Evolutionary conservation across 2,113 vertebrate species (phyloP).

Genomic region (Poecilia latipinna): DNA sequence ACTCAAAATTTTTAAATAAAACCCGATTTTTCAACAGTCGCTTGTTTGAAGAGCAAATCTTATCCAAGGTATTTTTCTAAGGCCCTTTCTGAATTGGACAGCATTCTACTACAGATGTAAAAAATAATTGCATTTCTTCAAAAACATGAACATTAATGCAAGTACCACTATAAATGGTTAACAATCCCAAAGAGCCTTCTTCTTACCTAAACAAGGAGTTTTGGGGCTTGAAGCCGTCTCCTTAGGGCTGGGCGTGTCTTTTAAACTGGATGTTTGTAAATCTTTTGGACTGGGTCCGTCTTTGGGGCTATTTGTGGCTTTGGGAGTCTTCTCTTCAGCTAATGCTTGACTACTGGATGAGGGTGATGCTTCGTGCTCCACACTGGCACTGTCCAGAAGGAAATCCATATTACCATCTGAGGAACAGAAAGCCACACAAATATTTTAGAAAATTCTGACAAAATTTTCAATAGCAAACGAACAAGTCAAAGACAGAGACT

Average conservation of each 20-base stretch:
- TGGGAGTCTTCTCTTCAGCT: slow-evolving; percentile 59
- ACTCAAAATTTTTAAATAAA: not conserved
- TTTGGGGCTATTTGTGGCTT: slow-evolving; percentile 53
- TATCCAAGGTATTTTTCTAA: not conserved
- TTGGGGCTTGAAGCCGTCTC: slow-evolving; percentile 47
- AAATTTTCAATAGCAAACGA: slow-evolving; percentile 11
- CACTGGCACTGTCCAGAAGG: slow-evolving; percentile 86
- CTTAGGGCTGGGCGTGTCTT: slow-evolving; percentile 40
- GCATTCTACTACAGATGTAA: not conserved
- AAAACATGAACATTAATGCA: not conserved
- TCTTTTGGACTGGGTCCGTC: slow-evolving; percentile 44
- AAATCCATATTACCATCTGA: slow-evolving; percentile 91
- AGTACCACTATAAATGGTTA: not conserved
- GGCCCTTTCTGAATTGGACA: not conserved
- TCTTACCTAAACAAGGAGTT: slow-evolving; percentile 73
- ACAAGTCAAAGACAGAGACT: not conserved
- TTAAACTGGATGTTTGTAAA: slow-evolving; percentile 34
- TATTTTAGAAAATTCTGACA: not conserved
- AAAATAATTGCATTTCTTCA: not conserved
- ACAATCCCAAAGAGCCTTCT: too few species aligned
- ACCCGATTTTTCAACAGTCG: not conserved
- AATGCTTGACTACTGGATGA: slow-evolving; percentile 72
- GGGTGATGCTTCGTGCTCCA: slow-evolving; percentile 81
- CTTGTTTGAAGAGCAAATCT: not conserved
- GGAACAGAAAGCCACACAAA: slow-evolving; percentile 18